Evolutionary conservation across 1,140 invertebrate genomes (phyloP), one percentile per base, ranked within the genome.

Genomic region (Metopolophium dirhodum): DNA sequence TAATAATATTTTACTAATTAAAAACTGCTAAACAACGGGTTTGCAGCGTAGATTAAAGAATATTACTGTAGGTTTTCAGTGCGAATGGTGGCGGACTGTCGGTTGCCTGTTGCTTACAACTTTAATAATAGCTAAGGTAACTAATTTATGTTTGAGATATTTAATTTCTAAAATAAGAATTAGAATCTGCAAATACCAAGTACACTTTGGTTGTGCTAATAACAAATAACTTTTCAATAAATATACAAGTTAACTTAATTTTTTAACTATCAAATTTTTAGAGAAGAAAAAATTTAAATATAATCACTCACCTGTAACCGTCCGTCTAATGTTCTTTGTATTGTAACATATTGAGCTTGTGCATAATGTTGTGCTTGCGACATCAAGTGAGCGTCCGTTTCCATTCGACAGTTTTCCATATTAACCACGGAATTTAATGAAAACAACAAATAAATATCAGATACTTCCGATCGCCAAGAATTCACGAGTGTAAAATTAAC

Each of bases 291-390:
- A 37, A 37, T 37, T 37, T 1, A 83, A 85, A 86, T 45, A 86
- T 47, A 86, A 86, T 86, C 26, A 47, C 41, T 47, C 49, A 98
- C 98, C 96, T 99, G 99, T 94, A 99, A 96, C 94, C 99, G 96
- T 1, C 99, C 99, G 96, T 99, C 99, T 45, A 99, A 95, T 35
- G 99, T 99, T 94, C 99, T 96, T 95, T 99, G 99, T 95, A 99
- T 99, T 18, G 99, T 99, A 30, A 99, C 99, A 96, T 99, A 99
- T 96, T 99, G n/a, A n/a, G n/a, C n/a, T n/a, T n/a, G n/a, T n/a
- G n/a, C n/a, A n/a, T n/a, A n/a, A n/a, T n/a, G n/a, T n/a, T n/a
- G n/a, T n/a, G n/a, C n/a, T n/a, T n/a, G n/a, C n/a, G n/a, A n/a
- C n/a, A n/a, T n/a, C n/a, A n/a, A n/a, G 26, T 93, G 91, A 30